Conservation (phyloP, 2,797 vertebrate species). For the Yasuhikotakia modesta region DNA sequence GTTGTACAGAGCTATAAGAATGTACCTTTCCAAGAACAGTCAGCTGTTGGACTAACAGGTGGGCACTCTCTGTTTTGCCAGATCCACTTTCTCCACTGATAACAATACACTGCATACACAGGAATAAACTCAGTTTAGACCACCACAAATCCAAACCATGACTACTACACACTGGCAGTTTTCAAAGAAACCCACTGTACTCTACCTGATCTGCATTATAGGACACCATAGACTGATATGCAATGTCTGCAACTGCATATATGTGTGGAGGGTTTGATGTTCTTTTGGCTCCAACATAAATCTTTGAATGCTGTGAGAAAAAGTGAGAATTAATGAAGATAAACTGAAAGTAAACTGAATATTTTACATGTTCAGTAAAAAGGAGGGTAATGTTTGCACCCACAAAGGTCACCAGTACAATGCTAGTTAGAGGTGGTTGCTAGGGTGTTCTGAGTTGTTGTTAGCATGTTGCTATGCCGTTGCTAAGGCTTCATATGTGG, state of each 20-base stretch:
- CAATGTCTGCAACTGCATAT: constrained; percentile 91
- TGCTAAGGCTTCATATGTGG: too few relatives aligned
- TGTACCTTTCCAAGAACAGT: constrained; percentile 92
- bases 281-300: constrained; percentile 88
- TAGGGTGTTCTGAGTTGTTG: too few relatives aligned
- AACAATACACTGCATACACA: constrained; percentile 83
- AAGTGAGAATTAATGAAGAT: neutral
- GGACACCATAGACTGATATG: constrained; percentile 95
- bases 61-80: constrained; percentile 95
- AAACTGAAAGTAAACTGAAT: too few relatives aligned
- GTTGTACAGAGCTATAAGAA: neutral
- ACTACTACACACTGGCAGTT: constrained; percentile 14
- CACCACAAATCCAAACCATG: neutral
- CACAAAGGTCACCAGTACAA: too few relatives aligned
- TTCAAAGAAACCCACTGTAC: constrained; percentile 61
- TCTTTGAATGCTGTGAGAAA: constrained; percentile 80
- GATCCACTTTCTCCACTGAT: constrained; percentile 98
- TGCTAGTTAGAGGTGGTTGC: too few relatives aligned
- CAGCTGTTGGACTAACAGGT: constrained; percentile 94
- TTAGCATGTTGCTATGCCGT: too few relatives aligned
- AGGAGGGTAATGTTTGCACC: too few relatives aligned
- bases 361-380: too few relatives aligned
- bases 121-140: neutral
- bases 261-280: constrained; percentile 91
- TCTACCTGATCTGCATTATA: constrained; percentile 91